Evolutionary conservation across 2,113 vertebrate genomes (phyloP), one percentile per base, ranked within the genome.

Genomic region (Astatoreochromis straeleni): DNA sequence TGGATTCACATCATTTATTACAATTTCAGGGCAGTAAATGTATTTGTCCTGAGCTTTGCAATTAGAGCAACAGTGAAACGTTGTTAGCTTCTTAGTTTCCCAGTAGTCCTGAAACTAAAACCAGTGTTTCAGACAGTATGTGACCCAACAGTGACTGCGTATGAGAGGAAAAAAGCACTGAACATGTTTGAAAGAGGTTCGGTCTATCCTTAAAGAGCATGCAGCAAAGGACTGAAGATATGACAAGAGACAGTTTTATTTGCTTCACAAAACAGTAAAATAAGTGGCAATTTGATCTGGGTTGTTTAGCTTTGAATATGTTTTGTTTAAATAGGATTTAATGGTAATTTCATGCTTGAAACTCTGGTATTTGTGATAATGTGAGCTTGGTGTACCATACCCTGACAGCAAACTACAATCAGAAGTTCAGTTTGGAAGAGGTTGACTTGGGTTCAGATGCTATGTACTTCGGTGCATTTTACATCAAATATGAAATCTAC

Each of bases 1-100:
- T 84, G 81, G 82, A 90, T 85, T 79, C 81, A 78, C 53, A 92
- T 88, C 81, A 88, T 91, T 93, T 93, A 90, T 89, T 90, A 83
- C 35, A 53, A 54, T 87, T 87, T 53, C 84, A 45, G 6, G 53
- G 53, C 79, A 89, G 85, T 57, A 8, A 54, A 88, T 31, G 14
- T 55, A 55, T 53, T 86, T 70, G 82, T 89, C 42, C 81, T 31
- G 81, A 85, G 65, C 82, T 26, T 31, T 57, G 86, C 31, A 53
- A 10, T 13, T 12, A 83, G 24, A 82, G 68, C 40, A 40, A 73
- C 19, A 29, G 81, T 33, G 29, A 80, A 90, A 91, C 31, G 81
- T 33, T 29, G 60, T 81, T 78, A 24, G 81, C 21, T 26, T 83
- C 53, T 73, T 58, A 6, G 78, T 57, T 87, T 65, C 68, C 65